Conservation (phyloP, 2,797 vertebrate genomes). For the Melanotaenia maccullochi region DNA sequence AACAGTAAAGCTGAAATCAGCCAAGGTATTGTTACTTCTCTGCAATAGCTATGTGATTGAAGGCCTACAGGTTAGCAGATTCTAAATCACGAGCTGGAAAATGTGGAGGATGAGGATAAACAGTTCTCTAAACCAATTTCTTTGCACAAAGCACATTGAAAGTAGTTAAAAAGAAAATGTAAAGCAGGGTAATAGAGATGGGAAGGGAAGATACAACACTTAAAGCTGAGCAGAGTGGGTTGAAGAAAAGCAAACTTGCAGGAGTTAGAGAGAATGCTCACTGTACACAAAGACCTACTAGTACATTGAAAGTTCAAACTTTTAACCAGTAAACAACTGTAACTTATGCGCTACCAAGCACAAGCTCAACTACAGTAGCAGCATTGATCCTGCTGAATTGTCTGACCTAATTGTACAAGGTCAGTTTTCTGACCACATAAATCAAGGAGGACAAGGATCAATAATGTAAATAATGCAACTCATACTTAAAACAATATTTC, state of each 20-base stretch:
- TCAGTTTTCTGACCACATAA: neutral
- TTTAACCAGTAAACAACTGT: neutral
- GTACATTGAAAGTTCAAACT: neutral
- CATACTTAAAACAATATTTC: rapidly evolving
- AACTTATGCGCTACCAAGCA: neutral
- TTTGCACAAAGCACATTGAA: constrained; percentile 55
- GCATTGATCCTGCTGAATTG: neutral
- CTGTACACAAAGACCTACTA: neutral
- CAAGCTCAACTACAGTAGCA: neutral
- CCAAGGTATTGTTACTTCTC: constrained; percentile 53
- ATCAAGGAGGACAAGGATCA: neutral
- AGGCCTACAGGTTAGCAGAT: constrained; percentile 58
- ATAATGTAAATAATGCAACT: neutral
- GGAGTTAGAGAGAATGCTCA: constrained; percentile 7
- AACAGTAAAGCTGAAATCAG: constrained; percentile 70
- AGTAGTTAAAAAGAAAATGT: constrained; percentile 57
- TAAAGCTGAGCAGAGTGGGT: constrained; percentile 22
- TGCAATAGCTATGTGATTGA: constrained; percentile 70
- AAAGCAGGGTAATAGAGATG: constrained; percentile 43
- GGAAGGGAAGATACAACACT: constrained; percentile 25
- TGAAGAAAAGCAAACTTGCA: constrained; percentile 16
- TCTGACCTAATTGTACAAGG: neutral
- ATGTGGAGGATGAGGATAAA: constrained; percentile 69
- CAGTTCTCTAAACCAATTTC: constrained; percentile 73
- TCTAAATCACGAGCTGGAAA: constrained; percentile 29